A percentile compares a stretch with the other conserved stretches of the same genome.
Evolutionary conservation across 2,113 vertebrate species (phyloP).

Genomic region (Microtus pennsylvanicus): DNA sequence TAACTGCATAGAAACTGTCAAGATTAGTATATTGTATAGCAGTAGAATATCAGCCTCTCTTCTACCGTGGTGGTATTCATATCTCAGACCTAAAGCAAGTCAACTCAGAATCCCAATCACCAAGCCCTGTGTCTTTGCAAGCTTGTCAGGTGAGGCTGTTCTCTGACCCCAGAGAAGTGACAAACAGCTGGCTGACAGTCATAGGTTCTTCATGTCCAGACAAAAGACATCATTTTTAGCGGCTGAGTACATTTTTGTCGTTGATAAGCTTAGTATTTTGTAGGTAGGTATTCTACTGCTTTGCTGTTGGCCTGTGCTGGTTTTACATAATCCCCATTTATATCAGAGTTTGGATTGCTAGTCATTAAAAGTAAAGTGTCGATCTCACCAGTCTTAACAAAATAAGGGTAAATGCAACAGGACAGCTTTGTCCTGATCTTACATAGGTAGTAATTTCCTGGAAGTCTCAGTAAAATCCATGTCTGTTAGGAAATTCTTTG

Average conservation of each 20-base stretch:
- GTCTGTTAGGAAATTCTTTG: neutral
- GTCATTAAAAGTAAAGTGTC: neutral
- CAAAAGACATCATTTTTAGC: neutral
- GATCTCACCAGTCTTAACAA: neutral
- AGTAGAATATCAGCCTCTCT: neutral
- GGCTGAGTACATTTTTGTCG: neutral
- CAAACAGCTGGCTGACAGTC: rapidly evolving
- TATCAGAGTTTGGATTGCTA: neutral
- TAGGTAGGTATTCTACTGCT: neutral
- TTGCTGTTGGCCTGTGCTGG: neutral
- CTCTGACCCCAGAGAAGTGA: neutral
- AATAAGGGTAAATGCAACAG: neutral
- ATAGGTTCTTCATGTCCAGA: neutral
- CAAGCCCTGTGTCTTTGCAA: neutral
- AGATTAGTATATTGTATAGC: neutral
- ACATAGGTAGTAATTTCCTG: neutral
- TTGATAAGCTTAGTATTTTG: neutral
- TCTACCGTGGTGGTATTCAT: rapidly evolving
- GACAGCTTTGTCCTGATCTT: neutral
- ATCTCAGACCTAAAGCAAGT: neutral
- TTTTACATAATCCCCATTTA: neutral
- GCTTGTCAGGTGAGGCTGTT: neutral
- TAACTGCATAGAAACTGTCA: neutral
- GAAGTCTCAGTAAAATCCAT: neutral
- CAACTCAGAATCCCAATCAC: too few species aligned